Base-by-base conservation (phyloP, 2,888 invertebrate species). In the Cinara cedri region DNA sequence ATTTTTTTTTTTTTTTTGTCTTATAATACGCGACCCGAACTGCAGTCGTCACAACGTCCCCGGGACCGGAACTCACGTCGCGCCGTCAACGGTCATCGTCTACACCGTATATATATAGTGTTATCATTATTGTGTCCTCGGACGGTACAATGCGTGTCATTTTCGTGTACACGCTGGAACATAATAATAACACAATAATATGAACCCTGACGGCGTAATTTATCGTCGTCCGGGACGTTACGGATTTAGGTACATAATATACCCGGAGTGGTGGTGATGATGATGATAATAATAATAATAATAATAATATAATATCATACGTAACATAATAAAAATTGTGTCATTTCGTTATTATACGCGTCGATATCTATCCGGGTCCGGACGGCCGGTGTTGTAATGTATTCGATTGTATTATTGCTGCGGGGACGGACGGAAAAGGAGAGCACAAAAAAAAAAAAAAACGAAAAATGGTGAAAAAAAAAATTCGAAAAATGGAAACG, bases 41-140 rank as follows among this genome's bases (percentile, higher is more conserved):
- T n/a, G n/a, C n/a, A n/a, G n/a, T n/a, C n/a, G n/a, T n/a, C n/a
- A n/a, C n/a, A n/a, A 66, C 3, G 19, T 66, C 19, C 26, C 46
- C 19, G 21, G 8, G 49, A 72, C 72, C 72, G 72, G 72, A 72
- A 62, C 72, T 72, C 72, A 72, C 49, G 72, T 62, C 19, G 72
- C 34, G 72, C 60, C 19, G 60, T 46, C 19, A 49, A 34, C 49
- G 60, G 60, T 72, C 44, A 0, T 16, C 46, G 16, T 71, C 21
- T 13, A 34, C 19, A 24, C 19, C 34, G n/a, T 62, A 60, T 46
- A 65, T 19, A 14, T 44, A 46, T 24, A 46, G 21, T 21, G 16
- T 8, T 11, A 57, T 26, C 44, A n/a, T n/a, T n/a, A n/a, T 6
- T 6, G 34, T 34, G 34, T 34, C 6, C 34, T 6, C 34, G 34